Evolutionary conservation across 2,113 vertebrate genomes (phyloP).

Genomic region (Sinocyclocheilus anophthalmus): DNA sequence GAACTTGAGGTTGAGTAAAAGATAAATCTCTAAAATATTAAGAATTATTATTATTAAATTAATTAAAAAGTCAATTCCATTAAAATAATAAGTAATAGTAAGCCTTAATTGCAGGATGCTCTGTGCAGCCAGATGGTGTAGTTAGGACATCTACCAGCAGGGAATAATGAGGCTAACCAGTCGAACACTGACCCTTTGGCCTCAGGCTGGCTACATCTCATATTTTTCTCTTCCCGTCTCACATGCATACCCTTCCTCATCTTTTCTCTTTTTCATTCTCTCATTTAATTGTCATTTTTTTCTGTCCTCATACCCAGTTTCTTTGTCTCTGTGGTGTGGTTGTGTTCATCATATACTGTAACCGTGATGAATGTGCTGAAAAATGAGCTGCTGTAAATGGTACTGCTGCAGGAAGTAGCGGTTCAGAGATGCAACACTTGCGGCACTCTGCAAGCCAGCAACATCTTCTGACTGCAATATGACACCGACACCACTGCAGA

Average conservation of each 20-base stretch:
- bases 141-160: background rate
- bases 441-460: slow-evolving; percentile 6
- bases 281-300: background rate
- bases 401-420: slow-evolving; percentile 36
- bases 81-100: background rate
- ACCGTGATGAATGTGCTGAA: slow-evolving; percentile 52
- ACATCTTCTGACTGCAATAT: slow-evolving; percentile 18
- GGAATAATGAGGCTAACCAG: slow-evolving; percentile 6
- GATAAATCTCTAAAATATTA: too few relatives aligned
- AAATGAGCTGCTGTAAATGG: slow-evolving; percentile 49
- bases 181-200: background rate
- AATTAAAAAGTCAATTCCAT: background rate
- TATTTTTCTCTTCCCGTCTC: background rate
- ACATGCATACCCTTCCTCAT: background rate
- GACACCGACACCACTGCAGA: slow-evolving; percentile 17
- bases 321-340: background rate
- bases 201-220: background rate
- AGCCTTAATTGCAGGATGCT: background rate
- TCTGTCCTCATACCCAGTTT: background rate
- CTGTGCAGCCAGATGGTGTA: background rate
- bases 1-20: too few relatives aligned
- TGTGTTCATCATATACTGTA: background rate
- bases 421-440: slow-evolving; percentile 15
- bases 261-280: background rate
- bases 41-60: too few relatives aligned